Conservation (phyloP, 2,888 invertebrate species). For the Rhaphigaster nebulosa region DNA sequence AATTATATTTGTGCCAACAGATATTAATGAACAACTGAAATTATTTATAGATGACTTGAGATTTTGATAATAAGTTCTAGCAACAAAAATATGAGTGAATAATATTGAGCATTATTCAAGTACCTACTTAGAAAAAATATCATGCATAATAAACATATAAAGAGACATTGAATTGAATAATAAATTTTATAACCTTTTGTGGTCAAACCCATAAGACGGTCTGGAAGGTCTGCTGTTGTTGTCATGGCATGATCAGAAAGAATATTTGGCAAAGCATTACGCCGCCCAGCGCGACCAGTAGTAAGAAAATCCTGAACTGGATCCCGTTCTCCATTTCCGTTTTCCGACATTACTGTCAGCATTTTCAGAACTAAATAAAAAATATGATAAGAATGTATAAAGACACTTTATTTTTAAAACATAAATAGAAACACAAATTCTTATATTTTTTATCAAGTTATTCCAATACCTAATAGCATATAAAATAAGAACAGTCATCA, state of each 20-base stretch:
- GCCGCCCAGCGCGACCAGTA: slow-evolving; percentile 87
- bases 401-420: not conserved
- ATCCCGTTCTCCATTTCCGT: slow-evolving; percentile 66
- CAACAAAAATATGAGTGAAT: too few species aligned
- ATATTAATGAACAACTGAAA: too few species aligned
- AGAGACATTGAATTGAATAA: too few species aligned
- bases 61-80: too few species aligned
- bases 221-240: slow-evolving; percentile 83
- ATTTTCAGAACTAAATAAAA: slow-evolving; percentile 72
- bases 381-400: not conserved
- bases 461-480: not conserved
- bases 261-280: slow-evolving; percentile 91
- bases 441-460: not conserved
- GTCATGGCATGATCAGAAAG: slow-evolving; percentile 78
- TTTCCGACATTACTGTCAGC: slow-evolving; percentile 74
- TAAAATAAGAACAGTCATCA: not conserved
- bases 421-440: not conserved
- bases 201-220: slow-evolving; percentile 70
- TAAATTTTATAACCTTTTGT: slow-evolving; percentile 67
- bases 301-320: slow-evolving; percentile 80
- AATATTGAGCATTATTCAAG: too few species aligned
- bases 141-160: too few species aligned
- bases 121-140: too few species aligned
- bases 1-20: too few species aligned
- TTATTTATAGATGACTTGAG: too few species aligned